These are phyloP conservation scores for Eulemur rubriventer DNA, from an alignment of 2,797 vertebrate species.

Conservation along the genomic window DNA sequence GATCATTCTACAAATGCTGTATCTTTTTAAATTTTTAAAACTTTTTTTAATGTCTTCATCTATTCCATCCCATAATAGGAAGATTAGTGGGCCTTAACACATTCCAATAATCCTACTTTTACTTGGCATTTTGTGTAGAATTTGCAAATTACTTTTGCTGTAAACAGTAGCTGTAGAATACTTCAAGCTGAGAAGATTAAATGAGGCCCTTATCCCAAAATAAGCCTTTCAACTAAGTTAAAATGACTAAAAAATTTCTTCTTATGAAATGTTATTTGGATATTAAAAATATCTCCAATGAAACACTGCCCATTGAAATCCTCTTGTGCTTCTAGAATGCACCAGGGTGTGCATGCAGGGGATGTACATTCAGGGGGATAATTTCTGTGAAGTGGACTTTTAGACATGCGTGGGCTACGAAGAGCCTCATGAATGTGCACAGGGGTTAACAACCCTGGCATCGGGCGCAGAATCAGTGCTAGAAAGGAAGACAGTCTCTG, in stretches of 20 bases:
- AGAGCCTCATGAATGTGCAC: background rate
- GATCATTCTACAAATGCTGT: background rate
- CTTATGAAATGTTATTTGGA: conserved; percentile 48
- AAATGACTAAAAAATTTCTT: conserved; percentile 53
- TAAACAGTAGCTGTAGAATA: conserved; percentile 72
- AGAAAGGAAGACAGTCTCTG: background rate
- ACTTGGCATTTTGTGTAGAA: conserved; percentile 59
- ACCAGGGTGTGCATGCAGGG: background rate
- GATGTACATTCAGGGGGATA: fast-evolving
- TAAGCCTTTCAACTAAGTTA: conserved; percentile 63
- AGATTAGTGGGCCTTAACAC: conserved; percentile 63
- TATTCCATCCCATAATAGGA: conserved; percentile 57
- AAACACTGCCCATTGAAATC: background rate
- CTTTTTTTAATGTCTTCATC: conserved; percentile 34
- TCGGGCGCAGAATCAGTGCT: background rate
- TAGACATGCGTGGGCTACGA: fast-evolving
- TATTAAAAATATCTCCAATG: conserved; percentile 19
- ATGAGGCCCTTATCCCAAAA: conserved; percentile 61
- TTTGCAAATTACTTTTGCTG: conserved; percentile 72
- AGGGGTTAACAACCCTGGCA: background rate
- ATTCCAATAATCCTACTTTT: conserved; percentile 57
- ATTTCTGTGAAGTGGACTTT: background rate
- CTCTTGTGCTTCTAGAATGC: background rate
- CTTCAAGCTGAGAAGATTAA: conserved; percentile 74
- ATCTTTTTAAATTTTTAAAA: conserved; percentile 31